A percentile compares a stretch with the other conserved stretches of the same genome.
Conservation (phyloP, 2,888 invertebrate species). For the Coelinius sp. region DNA sequence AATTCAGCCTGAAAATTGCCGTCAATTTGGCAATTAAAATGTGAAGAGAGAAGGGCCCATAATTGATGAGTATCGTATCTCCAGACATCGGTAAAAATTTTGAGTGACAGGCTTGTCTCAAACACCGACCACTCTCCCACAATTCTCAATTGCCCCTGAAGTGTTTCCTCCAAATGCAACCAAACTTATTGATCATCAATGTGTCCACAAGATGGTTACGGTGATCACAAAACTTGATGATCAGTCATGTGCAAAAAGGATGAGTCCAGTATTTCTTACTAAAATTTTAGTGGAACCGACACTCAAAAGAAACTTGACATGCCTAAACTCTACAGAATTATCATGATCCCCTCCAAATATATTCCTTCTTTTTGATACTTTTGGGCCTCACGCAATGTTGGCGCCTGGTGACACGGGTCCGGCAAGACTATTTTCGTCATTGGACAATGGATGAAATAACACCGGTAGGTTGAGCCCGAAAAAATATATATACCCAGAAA, state of each 20-base stretch:
- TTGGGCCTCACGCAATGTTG: constrained; percentile 37
- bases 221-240: background rate
- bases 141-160: constrained; percentile 7
- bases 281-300: constrained; percentile 13
- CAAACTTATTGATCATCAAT: background rate
- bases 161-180: background rate
- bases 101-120: constrained; percentile 64
- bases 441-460: constrained; percentile 36
- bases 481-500: background rate
- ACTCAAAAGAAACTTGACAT: background rate
- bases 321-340: background rate
- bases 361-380: constrained; percentile 27
- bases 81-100: constrained; percentile 59
- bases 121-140: constrained; percentile 6
- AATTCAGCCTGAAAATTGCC: constrained; percentile 67
- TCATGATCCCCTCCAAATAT: background rate
- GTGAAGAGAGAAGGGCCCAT: constrained; percentile 62
- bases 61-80: constrained; percentile 67
- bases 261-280: background rate
- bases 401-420: constrained; percentile 39
- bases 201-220: background rate
- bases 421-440: background rate
- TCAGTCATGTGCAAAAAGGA: constrained; percentile 11
- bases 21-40: constrained; percentile 70
- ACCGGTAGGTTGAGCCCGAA: constrained; percentile 31